Conservation (phyloP, 2,797 vertebrate genomes). For the Euthynnus affinis region DNA sequence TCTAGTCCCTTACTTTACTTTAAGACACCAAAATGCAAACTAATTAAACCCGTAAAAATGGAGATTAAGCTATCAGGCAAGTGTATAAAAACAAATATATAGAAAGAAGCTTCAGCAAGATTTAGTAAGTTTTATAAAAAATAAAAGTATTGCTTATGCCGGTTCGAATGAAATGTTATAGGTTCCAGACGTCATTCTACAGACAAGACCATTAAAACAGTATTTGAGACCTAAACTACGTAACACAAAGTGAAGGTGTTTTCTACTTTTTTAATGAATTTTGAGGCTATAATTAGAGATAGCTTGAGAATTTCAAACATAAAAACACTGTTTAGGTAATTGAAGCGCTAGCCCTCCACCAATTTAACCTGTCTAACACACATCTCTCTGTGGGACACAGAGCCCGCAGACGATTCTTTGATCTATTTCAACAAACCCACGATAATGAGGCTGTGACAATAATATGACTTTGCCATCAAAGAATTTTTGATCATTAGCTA, state of each 20-base stretch:
- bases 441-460: constrained; percentile 14
- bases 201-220: too few species aligned
- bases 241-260: background rate
- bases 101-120: background rate
- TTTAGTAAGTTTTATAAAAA: background rate
- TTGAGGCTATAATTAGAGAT: constrained; percentile 17
- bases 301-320: constrained; percentile 30
- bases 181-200: background rate
- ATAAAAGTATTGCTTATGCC: background rate
- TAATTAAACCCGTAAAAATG: constrained; percentile 28
- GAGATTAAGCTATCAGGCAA: constrained; percentile 1
- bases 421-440: constrained; percentile 27
- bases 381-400: constrained; percentile 35
- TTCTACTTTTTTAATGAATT: constrained; percentile 26
- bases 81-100: constrained; percentile 10
- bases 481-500: constrained; percentile 8
- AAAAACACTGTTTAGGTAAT: constrained; percentile 37
- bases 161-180: background rate
- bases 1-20: constrained; percentile 38
- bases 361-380: constrained; percentile 30
- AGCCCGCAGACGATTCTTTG: constrained; percentile 38
- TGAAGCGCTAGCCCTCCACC: constrained; percentile 10
- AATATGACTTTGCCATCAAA: constrained; percentile 29
- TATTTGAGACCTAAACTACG: background rate
- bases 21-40: constrained; percentile 14